A percentile compares a stretch with the other conserved stretches of the same genome.
These are phyloP conservation scores for Petrolisthes manimaculis DNA, from an alignment of 2,888 invertebrate species.

Conservation along the genomic window DNA sequence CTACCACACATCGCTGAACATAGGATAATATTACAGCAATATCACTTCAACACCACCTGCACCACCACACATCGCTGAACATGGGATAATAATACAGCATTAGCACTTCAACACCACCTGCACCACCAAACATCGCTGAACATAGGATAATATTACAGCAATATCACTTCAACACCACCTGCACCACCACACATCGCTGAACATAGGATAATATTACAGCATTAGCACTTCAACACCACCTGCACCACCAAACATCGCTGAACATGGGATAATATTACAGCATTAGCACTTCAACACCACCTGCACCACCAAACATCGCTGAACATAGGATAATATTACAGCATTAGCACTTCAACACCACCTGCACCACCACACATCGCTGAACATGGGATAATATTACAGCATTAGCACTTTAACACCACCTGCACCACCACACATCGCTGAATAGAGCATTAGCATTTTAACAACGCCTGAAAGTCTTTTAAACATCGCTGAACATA, in stretches of 20 bases:
- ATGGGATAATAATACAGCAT: neutral
- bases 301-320: too few species aligned
- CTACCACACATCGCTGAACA: too few species aligned
- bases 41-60: too few species aligned
- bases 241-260: conserved; percentile 72
- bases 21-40: neutral
- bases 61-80: neutral
- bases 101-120: neutral
- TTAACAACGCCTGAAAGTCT: too few species aligned
- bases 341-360: conserved; percentile 68
- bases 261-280: neutral
- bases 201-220: neutral
- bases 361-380: conserved; percentile 72
- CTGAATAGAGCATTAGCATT: neutral
- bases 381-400: conserved; percentile 65
- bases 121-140: neutral
- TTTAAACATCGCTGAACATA: too few species aligned
- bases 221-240: conserved; percentile 68
- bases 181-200: too few species aligned
- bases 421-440: too few species aligned
- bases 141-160: too few species aligned
- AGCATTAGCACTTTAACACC: too few species aligned
- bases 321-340: neutral
- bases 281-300: too few species aligned
- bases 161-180: too few species aligned